phyloP scores from a whole-genome alignment of 2,113 vertebrate genomes.

The Charadrius vociferus region DNA sequence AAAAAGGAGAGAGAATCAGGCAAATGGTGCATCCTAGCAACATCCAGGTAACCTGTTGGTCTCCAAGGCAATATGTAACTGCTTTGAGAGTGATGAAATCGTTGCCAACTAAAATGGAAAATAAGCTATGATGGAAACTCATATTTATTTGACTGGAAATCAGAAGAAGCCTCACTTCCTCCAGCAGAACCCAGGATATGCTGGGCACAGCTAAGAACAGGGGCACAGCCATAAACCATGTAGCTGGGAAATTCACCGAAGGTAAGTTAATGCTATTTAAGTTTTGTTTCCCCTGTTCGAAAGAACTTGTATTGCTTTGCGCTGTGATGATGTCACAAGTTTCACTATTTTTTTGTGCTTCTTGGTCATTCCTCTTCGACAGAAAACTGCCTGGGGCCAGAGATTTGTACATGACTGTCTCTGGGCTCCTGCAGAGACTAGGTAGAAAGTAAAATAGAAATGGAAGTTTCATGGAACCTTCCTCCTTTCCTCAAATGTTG shows the following conservation, averaged over 20 bases:
- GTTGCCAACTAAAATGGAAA: background rate
- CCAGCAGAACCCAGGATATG: background rate
- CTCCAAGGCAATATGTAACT: conserved; percentile 36
- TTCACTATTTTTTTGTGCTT: background rate
- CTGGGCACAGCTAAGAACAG: background rate
- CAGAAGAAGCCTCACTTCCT: background rate
- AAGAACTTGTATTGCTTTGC: background rate
- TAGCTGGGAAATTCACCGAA: background rate
- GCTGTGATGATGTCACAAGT: background rate
- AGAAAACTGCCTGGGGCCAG: background rate
- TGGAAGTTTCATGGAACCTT: background rate
- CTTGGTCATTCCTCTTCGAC: background rate
- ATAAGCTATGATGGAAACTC: background rate
- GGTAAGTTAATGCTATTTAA: background rate
- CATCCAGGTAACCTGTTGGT: conserved; percentile 23
- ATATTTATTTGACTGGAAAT: background rate
- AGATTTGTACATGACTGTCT: background rate
- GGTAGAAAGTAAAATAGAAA: background rate
- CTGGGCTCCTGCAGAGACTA: background rate
- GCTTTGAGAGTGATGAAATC: background rate
- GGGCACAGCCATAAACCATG: background rate
- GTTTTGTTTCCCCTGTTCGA: background rate
- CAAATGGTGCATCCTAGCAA: conserved; percentile 30
- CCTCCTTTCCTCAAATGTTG: background rate
- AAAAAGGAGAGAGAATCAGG: background rate